phyloP scores from a whole-genome alignment of 2,888 invertebrate genomes.

The Ophioninae sp. region DNA sequence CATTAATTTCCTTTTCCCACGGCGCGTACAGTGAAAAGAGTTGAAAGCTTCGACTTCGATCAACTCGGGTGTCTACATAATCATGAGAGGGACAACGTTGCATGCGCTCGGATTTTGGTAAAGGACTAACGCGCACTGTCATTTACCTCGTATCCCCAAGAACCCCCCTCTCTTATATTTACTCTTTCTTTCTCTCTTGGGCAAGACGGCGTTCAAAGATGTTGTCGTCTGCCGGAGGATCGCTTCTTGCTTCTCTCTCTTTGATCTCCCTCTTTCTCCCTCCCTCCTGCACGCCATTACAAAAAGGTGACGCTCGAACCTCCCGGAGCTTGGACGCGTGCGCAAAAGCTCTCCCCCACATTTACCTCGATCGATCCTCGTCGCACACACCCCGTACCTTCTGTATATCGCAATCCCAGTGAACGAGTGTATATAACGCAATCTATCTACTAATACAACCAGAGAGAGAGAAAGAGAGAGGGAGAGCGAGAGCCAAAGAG shows the following conservation, averaged over 20 bases:
- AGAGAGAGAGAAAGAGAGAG: neutral
- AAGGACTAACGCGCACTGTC: constrained; percentile 51
- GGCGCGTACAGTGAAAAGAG: neutral
- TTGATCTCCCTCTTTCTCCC: constrained; percentile 26
- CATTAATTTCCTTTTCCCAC: neutral
- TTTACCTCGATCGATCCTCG: constrained; percentile 62
- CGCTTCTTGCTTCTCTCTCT: constrained; percentile 31
- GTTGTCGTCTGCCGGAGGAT: constrained; percentile 29
- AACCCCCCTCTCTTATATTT: constrained; percentile 43
- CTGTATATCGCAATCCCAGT: constrained; percentile 27
- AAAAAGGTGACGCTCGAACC: constrained; percentile 54
- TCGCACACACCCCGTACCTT: constrained; percentile 34
- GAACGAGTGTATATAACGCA: constrained; percentile 14
- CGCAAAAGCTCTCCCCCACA: constrained; percentile 59
- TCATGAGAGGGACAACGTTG: constrained; percentile 46
- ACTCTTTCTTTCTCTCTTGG: constrained; percentile 20
- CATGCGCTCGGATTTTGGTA: constrained; percentile 53
- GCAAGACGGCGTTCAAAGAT: constrained; percentile 21
- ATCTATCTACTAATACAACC: constrained; percentile 21
- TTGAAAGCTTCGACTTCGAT: constrained; percentile 19
- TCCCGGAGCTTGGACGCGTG: constrained; percentile 49
- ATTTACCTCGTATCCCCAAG: constrained; percentile 25
- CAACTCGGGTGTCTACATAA: constrained; percentile 15
- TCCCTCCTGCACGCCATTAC: constrained; percentile 28
- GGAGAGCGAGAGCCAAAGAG: neutral